Conservation (phyloP, 2,888 invertebrate genomes). For the Selenia dentaria region DNA sequence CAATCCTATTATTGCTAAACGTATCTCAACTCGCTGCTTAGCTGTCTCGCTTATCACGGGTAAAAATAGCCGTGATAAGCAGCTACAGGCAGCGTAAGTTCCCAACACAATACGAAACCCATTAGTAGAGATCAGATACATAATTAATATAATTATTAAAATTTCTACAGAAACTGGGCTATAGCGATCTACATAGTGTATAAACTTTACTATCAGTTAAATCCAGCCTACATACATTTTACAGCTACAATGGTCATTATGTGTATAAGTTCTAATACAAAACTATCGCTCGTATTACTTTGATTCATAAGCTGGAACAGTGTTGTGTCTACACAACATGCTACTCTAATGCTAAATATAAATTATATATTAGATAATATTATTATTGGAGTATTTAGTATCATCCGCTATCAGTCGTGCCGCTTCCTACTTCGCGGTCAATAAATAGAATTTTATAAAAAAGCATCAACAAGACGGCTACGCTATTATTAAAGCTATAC, state of each 20-base stretch:
- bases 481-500: slow-evolving; percentile 81
- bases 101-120: slow-evolving; percentile 6
- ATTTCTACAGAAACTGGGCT: slow-evolving; percentile 44
- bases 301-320: slow-evolving; percentile 70
- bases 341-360: slow-evolving; percentile 70
- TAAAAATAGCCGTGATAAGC: too few relatives aligned
- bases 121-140: slow-evolving; percentile 3
- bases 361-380: slow-evolving; percentile 55
- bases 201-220: slow-evolving; percentile 48
- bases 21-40: too few relatives aligned
- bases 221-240: slow-evolving; percentile 40
- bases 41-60: too few relatives aligned
- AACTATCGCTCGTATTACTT: slow-evolving; percentile 71
- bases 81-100: slow-evolving; percentile 6
- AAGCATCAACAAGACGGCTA: slow-evolving; percentile 83
- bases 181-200: slow-evolving; percentile 42
- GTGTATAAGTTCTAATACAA: slow-evolving; percentile 73
- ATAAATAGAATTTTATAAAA: slow-evolving; percentile 82
- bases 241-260: slow-evolving; percentile 42
- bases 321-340: slow-evolving; percentile 45
- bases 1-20: too few relatives aligned
- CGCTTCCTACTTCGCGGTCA: slow-evolving; percentile 75
- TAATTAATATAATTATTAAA: slow-evolving; percentile 29
- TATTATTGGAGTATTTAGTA: slow-evolving; percentile 77
- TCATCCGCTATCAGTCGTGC: slow-evolving; percentile 78